Percentiles rank a stretch among this genome's conserved stretches.
phyloP scores from a whole-genome alignment of 2,113 vertebrate species.

The Gymnocephalus cernua region DNA sequence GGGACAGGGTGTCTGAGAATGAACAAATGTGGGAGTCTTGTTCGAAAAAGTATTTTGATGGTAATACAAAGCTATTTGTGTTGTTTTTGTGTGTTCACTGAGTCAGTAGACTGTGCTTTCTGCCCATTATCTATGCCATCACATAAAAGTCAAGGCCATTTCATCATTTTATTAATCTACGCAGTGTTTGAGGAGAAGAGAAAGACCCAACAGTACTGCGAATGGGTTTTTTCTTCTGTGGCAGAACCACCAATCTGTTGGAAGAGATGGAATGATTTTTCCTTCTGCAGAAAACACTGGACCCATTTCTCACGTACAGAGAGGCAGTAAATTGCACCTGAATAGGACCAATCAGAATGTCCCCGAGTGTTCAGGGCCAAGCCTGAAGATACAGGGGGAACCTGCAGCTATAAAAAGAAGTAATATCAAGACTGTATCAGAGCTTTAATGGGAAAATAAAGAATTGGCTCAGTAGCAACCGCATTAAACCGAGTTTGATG shows the following conservation, averaged over 20 bases:
- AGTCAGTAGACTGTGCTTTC: slow-evolving; percentile 1
- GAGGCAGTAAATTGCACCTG: slow-evolving; percentile 69
- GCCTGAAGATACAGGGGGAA: slow-evolving; percentile 38
- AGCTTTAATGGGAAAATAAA: slow-evolving; percentile 55
- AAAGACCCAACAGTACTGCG: slow-evolving; percentile 18
- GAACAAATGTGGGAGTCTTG: not conserved
- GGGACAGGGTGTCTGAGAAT: not conserved
- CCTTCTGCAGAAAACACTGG: slow-evolving; percentile 38
- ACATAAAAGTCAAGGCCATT: slow-evolving; percentile 26
- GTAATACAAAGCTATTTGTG: not conserved
- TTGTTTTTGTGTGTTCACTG: slow-evolving; percentile 1
- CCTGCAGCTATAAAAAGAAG: slow-evolving; percentile 51
- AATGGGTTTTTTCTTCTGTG: slow-evolving; percentile 13
- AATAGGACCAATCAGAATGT: slow-evolving; percentile 59
- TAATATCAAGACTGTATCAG: slow-evolving; percentile 30
- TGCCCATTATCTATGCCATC: slow-evolving; percentile 31
- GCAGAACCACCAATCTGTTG: slow-evolving; percentile 37
- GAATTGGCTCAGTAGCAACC: slow-evolving; percentile 41
- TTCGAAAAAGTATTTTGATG: not conserved
- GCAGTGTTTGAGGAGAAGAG: slow-evolving; percentile 10
- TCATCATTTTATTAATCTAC: slow-evolving; percentile 32
- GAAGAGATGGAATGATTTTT: slow-evolving; percentile 62
- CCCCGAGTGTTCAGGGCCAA: slow-evolving; percentile 33
- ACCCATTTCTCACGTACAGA: slow-evolving; percentile 38
- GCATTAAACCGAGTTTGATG: slow-evolving; percentile 33